phyloP scores from a whole-genome alignment of 2,797 vertebrate species.

The Lemur catta region DNA sequence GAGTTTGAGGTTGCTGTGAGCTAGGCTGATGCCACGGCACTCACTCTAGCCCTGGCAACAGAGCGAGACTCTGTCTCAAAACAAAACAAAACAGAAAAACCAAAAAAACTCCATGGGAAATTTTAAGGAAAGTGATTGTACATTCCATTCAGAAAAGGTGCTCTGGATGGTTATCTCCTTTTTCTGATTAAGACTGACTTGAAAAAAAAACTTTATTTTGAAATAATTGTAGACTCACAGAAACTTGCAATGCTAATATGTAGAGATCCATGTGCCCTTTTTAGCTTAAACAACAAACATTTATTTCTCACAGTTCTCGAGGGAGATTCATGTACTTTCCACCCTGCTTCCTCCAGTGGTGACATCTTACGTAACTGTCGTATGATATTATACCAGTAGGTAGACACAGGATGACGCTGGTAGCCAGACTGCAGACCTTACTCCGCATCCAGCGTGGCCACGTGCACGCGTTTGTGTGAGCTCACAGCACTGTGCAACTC shows the following conservation, averaged over 20 bases:
- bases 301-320: too few relatives aligned
- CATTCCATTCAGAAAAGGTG: neutral
- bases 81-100: too few relatives aligned
- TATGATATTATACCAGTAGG: neutral
- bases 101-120: neutral
- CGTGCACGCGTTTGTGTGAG: neutral
- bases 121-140: neutral
- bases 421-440: neutral
- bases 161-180: neutral
- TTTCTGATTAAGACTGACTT: neutral
- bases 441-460: neutral
- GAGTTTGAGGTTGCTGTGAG: too few relatives aligned
- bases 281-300: too few relatives aligned
- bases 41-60: too few relatives aligned
- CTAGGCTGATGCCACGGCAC: too few relatives aligned
- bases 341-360: too few relatives aligned
- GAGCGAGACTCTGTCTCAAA: too few relatives aligned
- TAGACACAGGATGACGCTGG: neutral
- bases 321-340: neutral
- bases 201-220: neutral
- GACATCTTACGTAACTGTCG: neutral
- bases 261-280: neutral
- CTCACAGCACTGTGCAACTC: neutral
- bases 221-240: neutral
- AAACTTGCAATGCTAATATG: neutral